phyloP scores from a whole-genome alignment of 2,113 vertebrate genomes.

The Xiphophorus maculatus region DNA sequence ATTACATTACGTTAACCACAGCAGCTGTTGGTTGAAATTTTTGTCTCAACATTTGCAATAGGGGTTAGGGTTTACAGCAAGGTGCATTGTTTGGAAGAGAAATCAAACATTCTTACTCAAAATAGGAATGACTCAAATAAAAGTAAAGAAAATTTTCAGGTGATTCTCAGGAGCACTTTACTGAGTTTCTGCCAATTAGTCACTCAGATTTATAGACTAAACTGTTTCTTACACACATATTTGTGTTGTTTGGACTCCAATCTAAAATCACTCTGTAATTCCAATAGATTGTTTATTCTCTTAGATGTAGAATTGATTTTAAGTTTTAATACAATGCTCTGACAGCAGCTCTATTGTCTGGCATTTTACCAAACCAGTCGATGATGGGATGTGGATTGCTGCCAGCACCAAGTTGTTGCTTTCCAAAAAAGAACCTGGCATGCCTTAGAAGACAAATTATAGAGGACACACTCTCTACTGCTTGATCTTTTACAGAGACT shows the following conservation, averaged over 20 bases:
- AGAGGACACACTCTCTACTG: slow-evolving; percentile 15
- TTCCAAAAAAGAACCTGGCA: neutral
- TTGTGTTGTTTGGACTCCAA: neutral
- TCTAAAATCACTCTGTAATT: slow-evolving; percentile 5
- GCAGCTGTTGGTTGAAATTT: too few species aligned
- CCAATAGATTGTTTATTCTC: neutral
- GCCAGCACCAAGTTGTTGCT: slow-evolving; percentile 34
- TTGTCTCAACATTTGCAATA: too few species aligned
- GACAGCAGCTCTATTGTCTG: slow-evolving; percentile 28
- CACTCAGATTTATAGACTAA: neutral
- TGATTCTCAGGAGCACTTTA: neutral
- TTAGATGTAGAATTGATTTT: slow-evolving; percentile 16
- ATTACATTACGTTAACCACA: neutral
- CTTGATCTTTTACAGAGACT: slow-evolving; percentile 8
- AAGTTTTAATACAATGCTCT: slow-evolving; percentile 29
- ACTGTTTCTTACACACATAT: neutral
- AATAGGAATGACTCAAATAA: neutral
- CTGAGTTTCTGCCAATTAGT: too few species aligned
- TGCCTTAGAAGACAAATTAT: slow-evolving; percentile 14
- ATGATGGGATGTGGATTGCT: slow-evolving; percentile 39
- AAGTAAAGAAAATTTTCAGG: neutral
- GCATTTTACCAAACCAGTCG: slow-evolving; percentile 34
- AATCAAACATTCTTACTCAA: neutral
- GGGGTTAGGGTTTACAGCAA: neutral
- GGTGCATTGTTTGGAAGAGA: neutral